Percentiles rank a stretch among this genome's conserved stretches.
phyloP scores from a whole-genome alignment of 2,797 vertebrate genomes.

The Epinephelus malabaricus region DNA sequence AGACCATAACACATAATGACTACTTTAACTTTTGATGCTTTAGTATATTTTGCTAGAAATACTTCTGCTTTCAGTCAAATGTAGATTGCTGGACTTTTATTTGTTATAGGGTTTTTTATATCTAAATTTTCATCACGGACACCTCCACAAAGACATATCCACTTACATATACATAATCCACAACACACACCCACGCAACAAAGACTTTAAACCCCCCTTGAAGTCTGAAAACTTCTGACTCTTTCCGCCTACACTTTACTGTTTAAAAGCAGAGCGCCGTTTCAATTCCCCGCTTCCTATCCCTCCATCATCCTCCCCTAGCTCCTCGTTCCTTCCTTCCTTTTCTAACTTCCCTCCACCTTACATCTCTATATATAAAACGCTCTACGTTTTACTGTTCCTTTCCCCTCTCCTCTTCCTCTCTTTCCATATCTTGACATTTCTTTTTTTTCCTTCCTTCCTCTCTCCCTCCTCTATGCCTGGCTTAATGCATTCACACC shows the following conservation, averaged over 20 bases:
- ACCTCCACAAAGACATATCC: background rate
- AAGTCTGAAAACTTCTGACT: constrained; percentile 4
- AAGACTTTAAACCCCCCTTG: background rate
- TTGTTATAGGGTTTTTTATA: background rate
- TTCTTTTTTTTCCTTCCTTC: constrained; percentile 16
- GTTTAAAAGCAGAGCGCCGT: constrained; percentile 12
- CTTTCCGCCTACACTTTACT: constrained; percentile 13
- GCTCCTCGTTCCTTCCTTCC: constrained; percentile 37
- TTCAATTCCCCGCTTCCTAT: constrained; percentile 18
- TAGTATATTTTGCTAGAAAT: background rate
- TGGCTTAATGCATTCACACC: constrained; percentile 84
- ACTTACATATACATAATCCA: background rate
- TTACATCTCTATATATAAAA: constrained; percentile 43
- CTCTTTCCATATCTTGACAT: constrained; percentile 26
- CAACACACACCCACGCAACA: background rate
- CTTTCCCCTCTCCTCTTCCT: constrained; percentile 35
- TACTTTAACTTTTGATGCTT: too few species aligned
- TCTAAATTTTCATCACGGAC: background rate
- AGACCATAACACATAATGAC: too few species aligned
- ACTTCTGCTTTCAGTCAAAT: background rate
- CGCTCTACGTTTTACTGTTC: background rate
- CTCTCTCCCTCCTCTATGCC: constrained; percentile 39
- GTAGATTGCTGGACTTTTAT: background rate
- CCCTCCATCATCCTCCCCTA: constrained; percentile 16
- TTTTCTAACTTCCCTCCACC: constrained; percentile 19